These are phyloP conservation scores for Lasiommata megera DNA, from an alignment of 2,888 invertebrate genomes.

Conservation along the genomic window DNA sequence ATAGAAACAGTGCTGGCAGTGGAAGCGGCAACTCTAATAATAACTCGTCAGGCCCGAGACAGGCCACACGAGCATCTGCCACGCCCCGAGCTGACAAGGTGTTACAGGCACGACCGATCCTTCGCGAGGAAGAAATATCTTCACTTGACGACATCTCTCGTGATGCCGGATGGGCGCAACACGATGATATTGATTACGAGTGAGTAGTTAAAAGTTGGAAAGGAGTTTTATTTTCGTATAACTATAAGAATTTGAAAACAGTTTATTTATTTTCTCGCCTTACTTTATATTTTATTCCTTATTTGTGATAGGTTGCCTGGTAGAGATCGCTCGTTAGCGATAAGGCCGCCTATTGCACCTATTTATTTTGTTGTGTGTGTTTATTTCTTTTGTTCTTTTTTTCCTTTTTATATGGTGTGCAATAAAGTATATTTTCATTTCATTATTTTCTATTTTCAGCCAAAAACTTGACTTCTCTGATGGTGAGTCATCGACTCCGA, in stretches of 20 bases:
- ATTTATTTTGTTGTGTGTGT: too few species aligned
- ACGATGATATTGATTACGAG: constrained; percentile 97
- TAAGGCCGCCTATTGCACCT: too few species aligned
- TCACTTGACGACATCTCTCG: constrained; percentile 95
- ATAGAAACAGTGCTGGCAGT: constrained; percentile 45
- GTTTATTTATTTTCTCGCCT: too few species aligned
- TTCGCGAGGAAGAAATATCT: constrained; percentile 95
- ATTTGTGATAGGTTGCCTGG: too few species aligned
- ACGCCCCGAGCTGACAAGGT: constrained; percentile 82
- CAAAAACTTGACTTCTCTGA: constrained; percentile 97
- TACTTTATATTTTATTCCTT: too few species aligned
- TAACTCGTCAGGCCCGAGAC: constrained; percentile 35
- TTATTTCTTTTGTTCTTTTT: too few species aligned
- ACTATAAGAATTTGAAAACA: too few species aligned
- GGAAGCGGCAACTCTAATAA: constrained; percentile 36
- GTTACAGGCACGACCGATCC: constrained; percentile 90
- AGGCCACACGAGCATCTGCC: constrained; percentile 50
- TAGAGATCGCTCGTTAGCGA: too few species aligned
- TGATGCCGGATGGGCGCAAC: constrained; percentile 95
- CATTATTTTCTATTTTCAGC: constrained; percentile 61
- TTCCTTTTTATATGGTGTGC: too few species aligned
- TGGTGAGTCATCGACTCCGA: constrained; percentile 84
- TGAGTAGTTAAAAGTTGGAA: constrained; percentile 46
- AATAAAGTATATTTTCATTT: too few species aligned
- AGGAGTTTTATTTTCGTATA: too few species aligned